phyloP scores from a whole-genome alignment of 2,797 vertebrate genomes.

The Sciurus vulgaris region DNA sequence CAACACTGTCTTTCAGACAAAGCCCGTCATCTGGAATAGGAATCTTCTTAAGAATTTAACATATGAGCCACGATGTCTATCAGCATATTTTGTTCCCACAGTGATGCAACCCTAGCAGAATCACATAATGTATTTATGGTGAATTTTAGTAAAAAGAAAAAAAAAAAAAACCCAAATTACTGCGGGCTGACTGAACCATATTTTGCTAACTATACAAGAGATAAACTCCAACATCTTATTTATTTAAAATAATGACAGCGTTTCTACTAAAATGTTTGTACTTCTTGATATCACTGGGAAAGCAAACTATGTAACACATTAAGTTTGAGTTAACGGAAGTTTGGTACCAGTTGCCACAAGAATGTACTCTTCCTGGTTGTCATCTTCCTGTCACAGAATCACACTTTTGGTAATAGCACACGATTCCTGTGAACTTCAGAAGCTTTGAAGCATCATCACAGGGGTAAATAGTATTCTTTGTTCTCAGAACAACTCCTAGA shows the following conservation, averaged over 20 bases:
- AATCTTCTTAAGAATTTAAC: not conserved
- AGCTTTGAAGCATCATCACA: not conserved
- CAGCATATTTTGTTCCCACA: not conserved
- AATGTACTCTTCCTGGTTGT: not conserved
- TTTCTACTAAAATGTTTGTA: not conserved
- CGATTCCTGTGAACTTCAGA: not conserved
- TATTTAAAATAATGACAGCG: not conserved
- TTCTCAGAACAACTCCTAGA: not conserved
- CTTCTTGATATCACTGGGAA: not conserved
- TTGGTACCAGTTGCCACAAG: not conserved
- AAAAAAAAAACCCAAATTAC: not conserved
- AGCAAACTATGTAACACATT: not conserved
- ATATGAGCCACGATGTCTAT: not conserved
- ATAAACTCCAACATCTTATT: not conserved
- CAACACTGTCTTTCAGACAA: not conserved
- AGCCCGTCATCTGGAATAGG: not conserved
- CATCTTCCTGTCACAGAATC: not conserved
- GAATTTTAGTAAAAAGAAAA: not conserved
- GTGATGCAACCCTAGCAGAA: not conserved
- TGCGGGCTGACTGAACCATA: not conserved
- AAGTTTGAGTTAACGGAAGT: not conserved
- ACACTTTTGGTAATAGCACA: not conserved
- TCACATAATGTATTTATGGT: not conserved
- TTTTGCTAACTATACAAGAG: not conserved
- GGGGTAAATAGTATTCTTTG: not conserved